Conservation (phyloP, 2,888 invertebrate genomes). For the Tolmerus cingulatus region DNA sequence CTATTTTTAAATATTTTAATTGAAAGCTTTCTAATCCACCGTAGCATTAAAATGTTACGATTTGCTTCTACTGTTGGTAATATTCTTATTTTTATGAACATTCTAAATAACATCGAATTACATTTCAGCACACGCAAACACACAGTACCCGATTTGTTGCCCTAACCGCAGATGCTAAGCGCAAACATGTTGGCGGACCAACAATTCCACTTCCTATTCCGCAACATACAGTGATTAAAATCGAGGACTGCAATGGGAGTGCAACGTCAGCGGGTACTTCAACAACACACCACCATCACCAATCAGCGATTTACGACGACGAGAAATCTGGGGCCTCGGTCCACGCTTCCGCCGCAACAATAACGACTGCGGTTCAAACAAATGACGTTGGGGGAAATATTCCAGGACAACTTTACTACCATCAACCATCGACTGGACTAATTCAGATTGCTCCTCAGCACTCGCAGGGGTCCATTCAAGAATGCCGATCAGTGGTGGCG, state of each 20-base stretch:
- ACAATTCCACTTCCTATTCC: constrained; percentile 58
- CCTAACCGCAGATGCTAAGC: constrained; percentile 67
- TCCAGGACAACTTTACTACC: constrained; percentile 50
- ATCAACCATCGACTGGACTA: constrained; percentile 48
- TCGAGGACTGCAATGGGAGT: constrained; percentile 69
- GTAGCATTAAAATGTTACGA: too few species aligned
- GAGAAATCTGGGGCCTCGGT: constrained; percentile 53
- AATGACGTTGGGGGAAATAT: constrained; percentile 47
- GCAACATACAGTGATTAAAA: constrained; percentile 71
- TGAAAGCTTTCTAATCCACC: too few species aligned
- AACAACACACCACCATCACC: constrained; percentile 60
- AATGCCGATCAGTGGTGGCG: constrained; percentile 39
- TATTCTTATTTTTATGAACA: too few species aligned
- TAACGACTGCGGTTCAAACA: constrained; percentile 50
- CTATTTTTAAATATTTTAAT: too few species aligned
- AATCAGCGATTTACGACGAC: constrained; percentile 52
- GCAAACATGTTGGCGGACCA: constrained; percentile 60
- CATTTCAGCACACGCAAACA: constrained; percentile 67
- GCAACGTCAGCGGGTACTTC: constrained; percentile 51
- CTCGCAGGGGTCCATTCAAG: constrained; percentile 32
- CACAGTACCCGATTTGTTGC: constrained; percentile 74
- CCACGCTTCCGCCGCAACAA: constrained; percentile 47
- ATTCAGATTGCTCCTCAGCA: constrained; percentile 50
- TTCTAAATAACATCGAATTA: background rate
- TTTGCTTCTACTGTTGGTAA: too few species aligned